A percentile compares a stretch with the other conserved stretches of the same genome.
Evolutionary conservation across 1,140 invertebrate genomes (phyloP).

Genomic region (Ips typographus): DNA sequence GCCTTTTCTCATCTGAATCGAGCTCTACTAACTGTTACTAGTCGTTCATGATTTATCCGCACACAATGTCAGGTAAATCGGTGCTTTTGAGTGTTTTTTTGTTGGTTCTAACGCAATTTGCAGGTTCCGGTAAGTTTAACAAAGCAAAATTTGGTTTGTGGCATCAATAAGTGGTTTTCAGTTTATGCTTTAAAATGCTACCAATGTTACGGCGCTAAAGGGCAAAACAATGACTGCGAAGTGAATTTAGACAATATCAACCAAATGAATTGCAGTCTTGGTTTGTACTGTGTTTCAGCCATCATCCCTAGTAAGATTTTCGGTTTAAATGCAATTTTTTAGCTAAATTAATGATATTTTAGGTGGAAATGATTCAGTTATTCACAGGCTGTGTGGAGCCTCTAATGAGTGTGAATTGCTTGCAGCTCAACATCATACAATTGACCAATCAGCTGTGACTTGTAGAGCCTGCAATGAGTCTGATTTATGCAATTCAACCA

Average conservation of each 20-base stretch:
- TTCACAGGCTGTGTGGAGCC: background rate
- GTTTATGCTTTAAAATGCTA: background rate
- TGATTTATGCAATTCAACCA: background rate
- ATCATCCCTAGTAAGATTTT: background rate
- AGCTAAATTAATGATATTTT: background rate
- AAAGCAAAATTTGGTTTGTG: background rate
- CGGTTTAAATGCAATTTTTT: background rate
- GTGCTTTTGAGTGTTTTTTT: background rate
- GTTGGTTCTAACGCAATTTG: background rate
- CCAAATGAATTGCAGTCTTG: background rate
- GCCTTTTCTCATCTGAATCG: too few species aligned
- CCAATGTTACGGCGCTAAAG: background rate
- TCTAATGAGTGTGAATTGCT: background rate
- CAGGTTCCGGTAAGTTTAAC: background rate
- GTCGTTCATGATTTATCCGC: too few species aligned
- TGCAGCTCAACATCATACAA: background rate
- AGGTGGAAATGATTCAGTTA: background rate
- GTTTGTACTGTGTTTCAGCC: background rate
- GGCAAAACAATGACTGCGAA: conserved; percentile 2
- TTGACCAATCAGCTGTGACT: background rate
- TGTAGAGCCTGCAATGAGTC: background rate
- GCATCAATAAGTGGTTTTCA: too few species aligned
- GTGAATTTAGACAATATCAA: background rate
- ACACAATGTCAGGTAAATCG: background rate
- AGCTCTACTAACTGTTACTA: too few species aligned